Evolutionary conservation across 2,797 vertebrate species (phyloP).

Genomic region (Spondyliosoma cantharus): DNA sequence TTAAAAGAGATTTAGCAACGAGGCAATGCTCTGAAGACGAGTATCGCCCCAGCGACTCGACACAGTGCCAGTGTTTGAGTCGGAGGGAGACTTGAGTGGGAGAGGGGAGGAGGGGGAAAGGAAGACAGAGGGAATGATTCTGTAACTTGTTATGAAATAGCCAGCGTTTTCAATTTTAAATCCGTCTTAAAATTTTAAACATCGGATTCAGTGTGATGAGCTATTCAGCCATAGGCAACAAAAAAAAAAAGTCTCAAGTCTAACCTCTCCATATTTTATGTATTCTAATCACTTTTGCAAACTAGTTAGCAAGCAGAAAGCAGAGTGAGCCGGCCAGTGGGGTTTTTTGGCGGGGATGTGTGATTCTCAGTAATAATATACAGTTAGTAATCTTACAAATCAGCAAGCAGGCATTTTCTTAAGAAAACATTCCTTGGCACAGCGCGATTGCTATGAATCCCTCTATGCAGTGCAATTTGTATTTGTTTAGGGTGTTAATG

Average conservation of each 20-base stretch:
- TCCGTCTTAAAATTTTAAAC: slow-evolving; percentile 42
- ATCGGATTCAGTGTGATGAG: slow-evolving; percentile 40
- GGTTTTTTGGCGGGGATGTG: slow-evolving; percentile 11
- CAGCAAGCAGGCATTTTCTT: slow-evolving; percentile 54
- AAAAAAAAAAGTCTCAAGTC: slow-evolving; percentile 25
- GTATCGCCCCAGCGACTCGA: slow-evolving; percentile 43
- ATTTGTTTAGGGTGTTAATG: slow-evolving; percentile 76
- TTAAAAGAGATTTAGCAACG: slow-evolving; percentile 79
- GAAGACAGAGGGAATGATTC: slow-evolving; percentile 26
- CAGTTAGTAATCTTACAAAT: slow-evolving; percentile 45
- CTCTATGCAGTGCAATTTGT: slow-evolving; percentile 67
- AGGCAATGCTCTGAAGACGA: slow-evolving; percentile 69
- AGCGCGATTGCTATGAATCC: slow-evolving; percentile 53
- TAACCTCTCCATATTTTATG: slow-evolving; percentile 45
- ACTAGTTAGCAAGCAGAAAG: slow-evolving; percentile 50
- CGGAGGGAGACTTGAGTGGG: slow-evolving; percentile 33
- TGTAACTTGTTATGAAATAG: slow-evolving; percentile 56
- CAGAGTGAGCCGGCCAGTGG: slow-evolving; percentile 4
- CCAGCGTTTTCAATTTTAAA: slow-evolving; percentile 46
- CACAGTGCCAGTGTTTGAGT: slow-evolving; percentile 49
- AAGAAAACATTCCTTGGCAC: slow-evolving; percentile 59
- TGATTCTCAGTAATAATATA: slow-evolving; percentile 21
- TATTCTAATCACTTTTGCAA: slow-evolving; percentile 46
- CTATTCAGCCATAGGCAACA: slow-evolving; percentile 45
- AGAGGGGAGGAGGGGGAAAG: neutral